Percentiles rank a stretch among this genome's conserved stretches.
These are phyloP conservation scores for Sebastes steindachneri DNA, from an alignment of 2,797 vertebrate species.

Conservation along the genomic window DNA sequence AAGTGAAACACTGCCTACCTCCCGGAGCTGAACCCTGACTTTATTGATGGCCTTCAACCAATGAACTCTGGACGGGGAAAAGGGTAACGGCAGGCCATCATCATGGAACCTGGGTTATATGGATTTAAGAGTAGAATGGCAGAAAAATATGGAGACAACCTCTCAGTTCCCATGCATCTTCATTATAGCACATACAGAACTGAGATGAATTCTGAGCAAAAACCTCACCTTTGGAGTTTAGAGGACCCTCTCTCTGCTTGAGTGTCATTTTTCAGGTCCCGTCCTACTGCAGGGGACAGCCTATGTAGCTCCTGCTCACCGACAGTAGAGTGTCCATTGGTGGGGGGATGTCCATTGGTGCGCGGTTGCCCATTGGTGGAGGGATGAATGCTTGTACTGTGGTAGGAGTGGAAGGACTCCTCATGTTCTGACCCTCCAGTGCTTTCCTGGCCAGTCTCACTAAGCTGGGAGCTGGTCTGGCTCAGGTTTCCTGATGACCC, in stretches of 20 bases:
- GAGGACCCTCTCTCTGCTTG: constrained; percentile 62
- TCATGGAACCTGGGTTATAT: constrained; percentile 75
- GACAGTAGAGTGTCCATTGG: constrained; percentile 66
- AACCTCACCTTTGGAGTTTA: constrained; percentile 73
- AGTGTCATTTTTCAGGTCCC: constrained; percentile 53
- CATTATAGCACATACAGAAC: background rate
- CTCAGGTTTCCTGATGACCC: constrained; percentile 97
- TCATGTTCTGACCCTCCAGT: constrained; percentile 87
- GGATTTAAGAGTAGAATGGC: background rate
- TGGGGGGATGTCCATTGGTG: constrained; percentile 60
- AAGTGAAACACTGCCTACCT: constrained; percentile 85
- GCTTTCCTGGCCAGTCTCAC: constrained; percentile 90
- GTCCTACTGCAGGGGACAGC: constrained; percentile 47
- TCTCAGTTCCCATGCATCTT: background rate
- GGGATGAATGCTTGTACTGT: constrained; percentile 81
- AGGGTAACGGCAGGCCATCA: constrained; percentile 82
- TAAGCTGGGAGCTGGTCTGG: constrained; percentile 94
- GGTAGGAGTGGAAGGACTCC: constrained; percentile 86
- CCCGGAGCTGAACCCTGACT: constrained; percentile 92
- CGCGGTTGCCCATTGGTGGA: constrained; percentile 69
- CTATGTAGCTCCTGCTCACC: constrained; percentile 49
- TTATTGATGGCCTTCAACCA: constrained; percentile 98
- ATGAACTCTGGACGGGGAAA: constrained; percentile 88
- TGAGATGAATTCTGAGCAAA: background rate
- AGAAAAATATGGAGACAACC: background rate